Conservation (phyloP, 2,797 vertebrate species). For the Peromyscus aztecus region DNA sequence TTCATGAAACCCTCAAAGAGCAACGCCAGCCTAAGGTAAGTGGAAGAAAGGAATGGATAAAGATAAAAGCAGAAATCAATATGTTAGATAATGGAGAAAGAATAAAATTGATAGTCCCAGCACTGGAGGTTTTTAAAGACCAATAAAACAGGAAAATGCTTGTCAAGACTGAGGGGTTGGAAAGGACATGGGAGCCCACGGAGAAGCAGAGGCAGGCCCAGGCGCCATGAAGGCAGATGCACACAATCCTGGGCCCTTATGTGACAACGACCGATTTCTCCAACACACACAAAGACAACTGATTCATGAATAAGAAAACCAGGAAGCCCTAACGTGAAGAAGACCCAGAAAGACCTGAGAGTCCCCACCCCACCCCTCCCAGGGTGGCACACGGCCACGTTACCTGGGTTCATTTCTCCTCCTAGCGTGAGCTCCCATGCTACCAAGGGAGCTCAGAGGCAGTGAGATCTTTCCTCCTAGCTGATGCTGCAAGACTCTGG, state of each 20-base stretch:
- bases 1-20: conserved; percentile 45
- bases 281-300: background rate
- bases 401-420: background rate
- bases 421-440: background rate
- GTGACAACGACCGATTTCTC: background rate
- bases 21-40: conserved; percentile 67
- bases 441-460: background rate
- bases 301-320: background rate
- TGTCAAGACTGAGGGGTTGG: background rate
- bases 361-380: background rate
- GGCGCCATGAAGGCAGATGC: rapidly evolving
- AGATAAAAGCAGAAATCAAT: conserved; percentile 73
- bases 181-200: background rate
- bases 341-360: background rate
- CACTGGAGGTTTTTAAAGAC: conserved; percentile 49
- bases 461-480: background rate
- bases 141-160: conserved; percentile 53
- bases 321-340: background rate
- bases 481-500: background rate
- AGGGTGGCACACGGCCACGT: background rate
- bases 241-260: background rate
- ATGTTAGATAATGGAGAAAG: conserved; percentile 59
- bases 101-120: conserved; percentile 58
- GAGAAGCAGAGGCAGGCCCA: background rate
- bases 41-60: conserved; percentile 61